phyloP scores from a whole-genome alignment of 2,888 invertebrate species.

The Esperia sulphurella region DNA sequence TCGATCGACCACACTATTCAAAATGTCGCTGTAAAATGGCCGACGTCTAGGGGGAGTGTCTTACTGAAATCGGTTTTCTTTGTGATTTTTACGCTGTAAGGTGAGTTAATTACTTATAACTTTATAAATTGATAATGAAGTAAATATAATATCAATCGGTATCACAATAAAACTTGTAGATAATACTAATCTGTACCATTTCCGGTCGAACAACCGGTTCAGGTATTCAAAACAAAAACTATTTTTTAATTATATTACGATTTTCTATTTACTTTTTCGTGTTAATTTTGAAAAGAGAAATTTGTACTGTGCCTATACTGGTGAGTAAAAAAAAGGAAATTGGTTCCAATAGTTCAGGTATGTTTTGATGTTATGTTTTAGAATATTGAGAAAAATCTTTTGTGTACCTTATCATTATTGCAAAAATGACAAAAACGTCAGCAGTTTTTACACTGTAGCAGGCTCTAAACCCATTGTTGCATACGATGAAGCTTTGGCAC shows the following conservation, averaged over 20 bases:
- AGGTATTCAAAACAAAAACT: constrained; percentile 74
- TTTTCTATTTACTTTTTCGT: not conserved
- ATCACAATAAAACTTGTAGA: not conserved
- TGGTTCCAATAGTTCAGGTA: too few relatives aligned
- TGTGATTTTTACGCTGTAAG: constrained; percentile 50
- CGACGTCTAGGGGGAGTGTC: constrained; percentile 78
- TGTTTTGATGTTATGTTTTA: not conserved
- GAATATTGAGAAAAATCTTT: not conserved
- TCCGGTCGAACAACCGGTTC: constrained; percentile 64
- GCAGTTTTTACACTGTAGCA: too few relatives aligned
- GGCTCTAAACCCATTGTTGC: too few relatives aligned
- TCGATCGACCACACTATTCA: constrained; percentile 28
- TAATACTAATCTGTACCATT: constrained; percentile 32
- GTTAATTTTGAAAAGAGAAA: not conserved
- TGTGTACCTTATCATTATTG: not conserved
- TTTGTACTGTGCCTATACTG: not conserved
- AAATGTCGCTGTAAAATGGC: constrained; percentile 76
- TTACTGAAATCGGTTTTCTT: constrained; percentile 56
- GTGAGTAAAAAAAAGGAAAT: not conserved
- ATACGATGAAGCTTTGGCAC: too few relatives aligned
- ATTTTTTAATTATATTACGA: constrained; percentile 22
- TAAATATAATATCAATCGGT: not conserved
- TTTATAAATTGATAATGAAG: constrained; percentile 12
- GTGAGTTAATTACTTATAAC: constrained; percentile 38
- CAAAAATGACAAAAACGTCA: too few relatives aligned